A percentile compares a stretch with the other conserved stretches of the same genome.
Conservation (phyloP, 2,888 invertebrate species). For the Brachypterus glaber region DNA sequence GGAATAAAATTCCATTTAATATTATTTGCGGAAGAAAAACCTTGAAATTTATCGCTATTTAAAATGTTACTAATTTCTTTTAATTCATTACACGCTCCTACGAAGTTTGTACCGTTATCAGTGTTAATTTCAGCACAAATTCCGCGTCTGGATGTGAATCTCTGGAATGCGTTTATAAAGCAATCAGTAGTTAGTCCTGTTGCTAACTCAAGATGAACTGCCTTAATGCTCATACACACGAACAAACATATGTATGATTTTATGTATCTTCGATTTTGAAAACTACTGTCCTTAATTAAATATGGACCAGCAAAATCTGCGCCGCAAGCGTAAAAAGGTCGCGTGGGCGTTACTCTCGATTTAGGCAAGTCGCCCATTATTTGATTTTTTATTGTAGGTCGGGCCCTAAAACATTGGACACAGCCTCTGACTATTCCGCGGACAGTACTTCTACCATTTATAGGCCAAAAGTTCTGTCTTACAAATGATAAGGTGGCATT, state of each 20-base stretch:
- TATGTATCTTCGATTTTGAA: slow-evolving; percentile 7
- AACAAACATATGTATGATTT: no score
- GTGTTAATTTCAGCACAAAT: no score
- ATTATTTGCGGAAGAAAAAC: no score
- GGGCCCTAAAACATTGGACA: slow-evolving; percentile 15
- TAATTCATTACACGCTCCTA: no score
- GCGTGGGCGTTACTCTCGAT: slow-evolving; percentile 9
- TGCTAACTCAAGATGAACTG: no score
- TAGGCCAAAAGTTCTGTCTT: slow-evolving; percentile 16
- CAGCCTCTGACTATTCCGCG: slow-evolving; percentile 15
- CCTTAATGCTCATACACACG: no score
- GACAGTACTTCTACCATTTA: slow-evolving; percentile 14
- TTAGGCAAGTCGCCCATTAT: slow-evolving; percentile 16
- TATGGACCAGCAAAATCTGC: slow-evolving; percentile 20
- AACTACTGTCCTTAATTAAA: slow-evolving; percentile 13
- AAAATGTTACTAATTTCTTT: no score
- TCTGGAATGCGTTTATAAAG: no score
- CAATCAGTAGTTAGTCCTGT: no score
- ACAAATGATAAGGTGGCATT: slow-evolving; percentile 17
- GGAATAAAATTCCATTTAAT: slow-evolving; percentile 1
- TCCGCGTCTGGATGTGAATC: no score
- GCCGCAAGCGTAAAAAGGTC: slow-evolving; percentile 17
- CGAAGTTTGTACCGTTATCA: no score
- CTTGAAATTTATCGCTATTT: no score
- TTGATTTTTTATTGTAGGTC: slow-evolving; percentile 10